A percentile compares a stretch with the other conserved stretches of the same genome.
These are phyloP conservation scores for Microplitis mediator DNA, from an alignment of 1,140 invertebrate genomes.

Conservation along the genomic window DNA sequence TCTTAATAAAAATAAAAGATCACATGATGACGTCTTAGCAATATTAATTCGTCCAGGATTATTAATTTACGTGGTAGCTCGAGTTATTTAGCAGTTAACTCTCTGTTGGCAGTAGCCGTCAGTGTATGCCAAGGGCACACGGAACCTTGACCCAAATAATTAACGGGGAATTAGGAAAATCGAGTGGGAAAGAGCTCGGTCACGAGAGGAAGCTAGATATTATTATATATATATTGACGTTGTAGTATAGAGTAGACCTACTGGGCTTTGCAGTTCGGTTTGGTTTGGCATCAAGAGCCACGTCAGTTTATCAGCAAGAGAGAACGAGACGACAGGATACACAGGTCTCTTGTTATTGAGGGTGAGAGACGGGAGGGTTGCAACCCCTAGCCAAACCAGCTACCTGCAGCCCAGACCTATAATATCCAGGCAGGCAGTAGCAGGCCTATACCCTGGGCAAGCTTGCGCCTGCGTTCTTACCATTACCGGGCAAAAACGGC, in stretches of 20 bases:
- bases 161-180: constrained; percentile 54
- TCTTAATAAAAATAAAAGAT: no score
- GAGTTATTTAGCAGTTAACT: no score
- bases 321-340: not conserved
- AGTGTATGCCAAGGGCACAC: constrained; percentile 27
- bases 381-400: constrained; percentile 42
- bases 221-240: constrained; percentile 24
- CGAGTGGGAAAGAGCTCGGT: constrained; percentile 23
- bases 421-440: constrained; percentile 43
- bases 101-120: not conserved
- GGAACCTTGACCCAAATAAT: constrained; percentile 49
- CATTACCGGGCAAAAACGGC: constrained; percentile 35
- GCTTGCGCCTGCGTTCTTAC: constrained; percentile 34
- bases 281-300: not conserved
- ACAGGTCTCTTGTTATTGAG: no score
- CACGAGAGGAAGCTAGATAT: constrained; percentile 38
- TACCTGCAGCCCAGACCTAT: constrained; percentile 58
- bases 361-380: constrained; percentile 41
- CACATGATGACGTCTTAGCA: not conserved
- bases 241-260: constrained; percentile 34
- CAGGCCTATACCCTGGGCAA: constrained; percentile 47
- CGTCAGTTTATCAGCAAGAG: not conserved
- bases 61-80: not conserved
- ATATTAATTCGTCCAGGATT: not conserved
- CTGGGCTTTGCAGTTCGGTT: not conserved